A percentile compares a stretch with the other conserved stretches of the same genome.
Evolutionary conservation across 1,140 invertebrate genomes (phyloP).

Genomic region (Aphis gossypii): DNA sequence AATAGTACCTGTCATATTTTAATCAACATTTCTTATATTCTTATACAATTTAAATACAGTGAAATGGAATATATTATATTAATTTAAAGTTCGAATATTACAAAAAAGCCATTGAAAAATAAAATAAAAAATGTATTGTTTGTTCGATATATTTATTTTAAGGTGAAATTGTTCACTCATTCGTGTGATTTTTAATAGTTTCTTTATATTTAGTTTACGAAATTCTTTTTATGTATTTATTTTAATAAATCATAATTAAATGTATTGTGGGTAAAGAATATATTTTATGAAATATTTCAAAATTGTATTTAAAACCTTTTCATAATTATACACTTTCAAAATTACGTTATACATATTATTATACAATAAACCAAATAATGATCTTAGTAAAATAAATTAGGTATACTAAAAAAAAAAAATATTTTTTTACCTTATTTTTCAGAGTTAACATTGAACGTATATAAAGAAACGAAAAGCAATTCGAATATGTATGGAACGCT

Average conservation of each 20-base stretch:
- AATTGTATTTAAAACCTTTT: neutral
- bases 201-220: neutral
- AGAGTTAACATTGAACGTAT: neutral
- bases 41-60: neutral
- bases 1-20: neutral
- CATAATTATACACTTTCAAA: neutral
- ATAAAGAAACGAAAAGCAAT: neutral
- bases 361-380: too few relatives aligned
- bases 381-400: too few relatives aligned
- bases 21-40: neutral
- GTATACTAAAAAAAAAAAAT: too few relatives aligned
- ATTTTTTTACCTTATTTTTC: neutral
- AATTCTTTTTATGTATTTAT: neutral
- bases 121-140: neutral
- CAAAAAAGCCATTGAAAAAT: neutral
- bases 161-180: neutral
- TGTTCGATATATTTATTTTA: neutral
- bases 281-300: neutral
- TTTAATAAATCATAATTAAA: neutral
- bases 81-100: neutral
- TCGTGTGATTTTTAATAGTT: neutral
- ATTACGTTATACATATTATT: neutral
- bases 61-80: neutral
- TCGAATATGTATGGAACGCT: too few relatives aligned
- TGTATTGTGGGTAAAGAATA: neutral